phyloP scores from a whole-genome alignment of 2,113 vertebrate species.

The Climacteris rufus region DNA sequence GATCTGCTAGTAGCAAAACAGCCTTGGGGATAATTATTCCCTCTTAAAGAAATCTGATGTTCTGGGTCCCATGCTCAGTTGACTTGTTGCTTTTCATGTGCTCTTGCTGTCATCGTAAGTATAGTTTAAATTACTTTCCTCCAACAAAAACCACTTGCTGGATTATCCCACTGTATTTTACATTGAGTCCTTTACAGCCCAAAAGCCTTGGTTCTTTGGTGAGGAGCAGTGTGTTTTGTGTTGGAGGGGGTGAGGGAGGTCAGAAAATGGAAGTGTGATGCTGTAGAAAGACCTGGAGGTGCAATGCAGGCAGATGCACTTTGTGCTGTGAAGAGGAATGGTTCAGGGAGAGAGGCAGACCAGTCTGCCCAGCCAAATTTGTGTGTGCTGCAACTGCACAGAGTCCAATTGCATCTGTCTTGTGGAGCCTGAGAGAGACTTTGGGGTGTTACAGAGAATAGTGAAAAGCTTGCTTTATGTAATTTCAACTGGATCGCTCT shows the following conservation, averaged over 20 bases:
- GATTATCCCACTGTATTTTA: accelerated
- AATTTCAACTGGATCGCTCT: background rate
- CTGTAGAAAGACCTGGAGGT: background rate
- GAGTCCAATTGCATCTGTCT: background rate
- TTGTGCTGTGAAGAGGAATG: accelerated
- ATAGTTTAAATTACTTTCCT: background rate
- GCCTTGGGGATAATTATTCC: background rate
- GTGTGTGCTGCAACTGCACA: accelerated
- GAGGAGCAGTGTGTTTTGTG: background rate
- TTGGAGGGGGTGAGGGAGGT: background rate
- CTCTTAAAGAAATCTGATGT: background rate
- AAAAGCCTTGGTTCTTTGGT: background rate
- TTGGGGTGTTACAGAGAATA: background rate
- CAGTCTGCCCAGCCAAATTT: background rate
- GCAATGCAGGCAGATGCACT: accelerated
- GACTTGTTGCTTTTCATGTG: background rate
- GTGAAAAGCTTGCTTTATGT: background rate
- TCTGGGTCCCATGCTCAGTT: background rate
- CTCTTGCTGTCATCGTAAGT: background rate
- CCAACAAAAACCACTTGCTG: background rate
- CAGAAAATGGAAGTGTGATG: background rate
- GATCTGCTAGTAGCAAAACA: background rate
- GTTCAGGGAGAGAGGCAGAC: background rate
- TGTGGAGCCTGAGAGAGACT: background rate
- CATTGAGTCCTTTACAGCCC: background rate